Evolutionary conservation across 1,140 invertebrate species (phyloP).

Genomic region (Scaptomyza hsui): DNA sequence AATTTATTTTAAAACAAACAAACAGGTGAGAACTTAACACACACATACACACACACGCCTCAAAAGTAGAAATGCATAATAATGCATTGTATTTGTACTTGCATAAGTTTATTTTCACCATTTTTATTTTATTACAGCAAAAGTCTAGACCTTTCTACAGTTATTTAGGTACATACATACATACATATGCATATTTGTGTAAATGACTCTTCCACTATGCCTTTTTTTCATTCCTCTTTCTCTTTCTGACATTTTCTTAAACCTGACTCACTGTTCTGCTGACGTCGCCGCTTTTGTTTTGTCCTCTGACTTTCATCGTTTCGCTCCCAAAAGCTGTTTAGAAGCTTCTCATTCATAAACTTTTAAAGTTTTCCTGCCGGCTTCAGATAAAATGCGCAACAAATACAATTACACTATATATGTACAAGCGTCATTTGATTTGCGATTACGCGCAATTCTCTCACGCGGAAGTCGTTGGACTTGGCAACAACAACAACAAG

Average conservation of each 20-base stretch:
- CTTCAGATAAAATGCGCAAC: conserved; percentile 53
- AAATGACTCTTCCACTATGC: too few species aligned
- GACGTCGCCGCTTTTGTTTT: conserved; percentile 26
- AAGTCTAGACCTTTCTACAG: too few species aligned
- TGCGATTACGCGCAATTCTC: conserved; percentile 52
- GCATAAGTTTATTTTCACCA: too few species aligned
- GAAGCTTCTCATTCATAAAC: conserved; percentile 60
- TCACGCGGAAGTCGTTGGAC: conserved; percentile 67
- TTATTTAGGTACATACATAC: neutral
- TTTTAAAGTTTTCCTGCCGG: conserved; percentile 44
- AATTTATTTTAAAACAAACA: conserved; percentile 27
- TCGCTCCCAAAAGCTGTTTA: neutral
- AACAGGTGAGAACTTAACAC: neutral
- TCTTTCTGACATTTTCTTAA: neutral
- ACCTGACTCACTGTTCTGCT: conserved; percentile 12
- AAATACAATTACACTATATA: conserved; percentile 17
- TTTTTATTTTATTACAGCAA: neutral
- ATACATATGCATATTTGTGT: conserved; percentile 8
- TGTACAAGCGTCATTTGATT: conserved; percentile 33
- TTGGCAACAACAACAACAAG: conserved; percentile 45
- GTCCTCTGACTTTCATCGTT: conserved; percentile 37
- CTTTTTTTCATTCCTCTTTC: conserved; percentile 11
- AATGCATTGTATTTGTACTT: too few species aligned
- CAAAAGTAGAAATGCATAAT: too few species aligned
- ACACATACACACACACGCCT: neutral